Conservation (phyloP, 1,140 invertebrate species). For the Heterodera schachtii region DNA sequence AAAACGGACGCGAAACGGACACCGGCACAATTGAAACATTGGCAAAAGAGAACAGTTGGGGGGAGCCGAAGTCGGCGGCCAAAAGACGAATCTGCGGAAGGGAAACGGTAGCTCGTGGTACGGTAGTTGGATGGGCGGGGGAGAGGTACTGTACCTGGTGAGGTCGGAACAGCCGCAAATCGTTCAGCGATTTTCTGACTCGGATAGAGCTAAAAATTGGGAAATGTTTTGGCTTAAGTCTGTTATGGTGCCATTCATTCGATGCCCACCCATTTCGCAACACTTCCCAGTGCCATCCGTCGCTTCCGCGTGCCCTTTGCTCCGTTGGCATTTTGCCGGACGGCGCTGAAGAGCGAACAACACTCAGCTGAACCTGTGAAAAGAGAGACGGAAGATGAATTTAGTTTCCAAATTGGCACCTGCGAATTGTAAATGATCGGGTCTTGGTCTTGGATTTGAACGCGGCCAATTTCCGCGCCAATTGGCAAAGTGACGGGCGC, state of each 20-base stretch:
- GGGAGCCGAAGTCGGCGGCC: conserved; percentile 53
- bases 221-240: too few species aligned
- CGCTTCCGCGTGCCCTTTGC: background rate
- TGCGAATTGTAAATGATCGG: conserved; percentile 58
- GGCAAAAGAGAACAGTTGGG: conserved; percentile 50
- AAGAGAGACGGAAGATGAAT: background rate
- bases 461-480: conserved; percentile 48
- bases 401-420: conserved; percentile 25
- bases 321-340: background rate
- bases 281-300: conserved; percentile 41
- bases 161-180: conserved; percentile 46
- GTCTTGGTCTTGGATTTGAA: conserved; percentile 45
- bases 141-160: conserved; percentile 19
- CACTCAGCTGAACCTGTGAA: conserved; percentile 18
- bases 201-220: background rate
- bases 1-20: conserved; percentile 45
- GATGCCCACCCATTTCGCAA: conserved; percentile 40
- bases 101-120: background rate
- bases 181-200: conserved; percentile 27
- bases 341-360: conserved; percentile 5
- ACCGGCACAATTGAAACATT: conserved; percentile 52
- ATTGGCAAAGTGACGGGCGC: conserved; percentile 37
- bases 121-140: background rate
- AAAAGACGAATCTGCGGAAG: conserved; percentile 32
- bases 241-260: too few species aligned